Percentiles rank a stretch among this genome's conserved stretches.
Evolutionary conservation across 2,113 vertebrate species (phyloP).

Genomic region (Cyprinodon brontotheroides): DNA sequence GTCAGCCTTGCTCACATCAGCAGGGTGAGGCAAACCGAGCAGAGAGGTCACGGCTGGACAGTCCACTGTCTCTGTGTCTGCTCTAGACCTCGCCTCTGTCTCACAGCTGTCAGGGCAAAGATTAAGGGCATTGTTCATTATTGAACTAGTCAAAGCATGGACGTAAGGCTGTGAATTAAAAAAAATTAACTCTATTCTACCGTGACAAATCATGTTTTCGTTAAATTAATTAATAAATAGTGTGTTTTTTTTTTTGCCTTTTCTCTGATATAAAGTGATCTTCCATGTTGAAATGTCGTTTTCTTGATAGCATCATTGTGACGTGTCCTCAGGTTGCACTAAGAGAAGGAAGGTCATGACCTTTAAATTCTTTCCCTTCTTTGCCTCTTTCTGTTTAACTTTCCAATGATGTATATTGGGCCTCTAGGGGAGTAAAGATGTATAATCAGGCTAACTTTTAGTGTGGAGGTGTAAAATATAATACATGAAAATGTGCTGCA

Average conservation of each 20-base stretch:
- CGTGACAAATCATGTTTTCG: neutral
- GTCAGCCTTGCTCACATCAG: slow-evolving; percentile 68
- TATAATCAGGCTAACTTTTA: too few species aligned
- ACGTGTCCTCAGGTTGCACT: slow-evolving; percentile 8
- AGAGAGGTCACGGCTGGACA: slow-evolving; percentile 59
- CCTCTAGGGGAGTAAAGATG: neutral
- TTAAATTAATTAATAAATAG: neutral
- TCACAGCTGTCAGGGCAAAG: slow-evolving; percentile 34
- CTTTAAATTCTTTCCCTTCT: slow-evolving; percentile 21
- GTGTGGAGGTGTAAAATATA: too few species aligned
- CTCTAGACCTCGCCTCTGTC: slow-evolving; percentile 16
- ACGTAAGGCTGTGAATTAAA: slow-evolving; percentile 10
- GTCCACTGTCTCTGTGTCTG: slow-evolving; percentile 33
- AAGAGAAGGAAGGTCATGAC: slow-evolving; percentile 23
- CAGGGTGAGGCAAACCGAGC: slow-evolving; percentile 30
- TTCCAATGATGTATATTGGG: neutral
- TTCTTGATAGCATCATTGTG: slow-evolving; percentile 11
- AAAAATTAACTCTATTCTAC: neutral
- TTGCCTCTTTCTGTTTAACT: slow-evolving; percentile 18
- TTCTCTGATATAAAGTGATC: slow-evolving; percentile 9
- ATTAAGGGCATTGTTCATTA: slow-evolving; percentile 31
- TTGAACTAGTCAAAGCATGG: slow-evolving; percentile 11
- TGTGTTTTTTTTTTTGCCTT: neutral
- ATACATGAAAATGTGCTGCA: too few species aligned
- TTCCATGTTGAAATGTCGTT: slow-evolving; percentile 29